Percentiles rank a stretch among this genome's conserved stretches.
phyloP scores from a whole-genome alignment of 1,140 invertebrate genomes.

The Pseudoatta argentina region DNA sequence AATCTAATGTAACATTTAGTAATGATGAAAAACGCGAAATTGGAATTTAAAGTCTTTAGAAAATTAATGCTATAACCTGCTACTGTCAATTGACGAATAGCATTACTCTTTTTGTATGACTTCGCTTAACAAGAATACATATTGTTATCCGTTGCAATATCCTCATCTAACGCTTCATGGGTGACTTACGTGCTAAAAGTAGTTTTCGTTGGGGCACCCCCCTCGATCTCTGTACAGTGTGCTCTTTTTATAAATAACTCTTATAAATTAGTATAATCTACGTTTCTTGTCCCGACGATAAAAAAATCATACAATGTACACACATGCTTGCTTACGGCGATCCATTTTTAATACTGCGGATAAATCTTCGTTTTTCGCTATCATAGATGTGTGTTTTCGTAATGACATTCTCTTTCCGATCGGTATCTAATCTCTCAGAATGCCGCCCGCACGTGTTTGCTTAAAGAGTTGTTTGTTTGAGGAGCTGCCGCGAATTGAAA shows the following conservation, averaged over 20 bases:
- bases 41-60: not conserved
- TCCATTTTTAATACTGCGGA: slow-evolving; percentile 85
- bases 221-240: slow-evolving; percentile 75
- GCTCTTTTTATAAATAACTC: slow-evolving; percentile 81
- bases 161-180: slow-evolving; percentile 51
- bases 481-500: slow-evolving; percentile 64
- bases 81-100: not conserved
- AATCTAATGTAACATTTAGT: not conserved
- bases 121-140: slow-evolving; percentile 46
- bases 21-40: not conserved
- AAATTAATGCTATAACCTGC: not conserved
- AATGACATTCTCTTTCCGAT: slow-evolving; percentile 42
- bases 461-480: slow-evolving; percentile 38
- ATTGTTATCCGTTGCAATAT: slow-evolving; percentile 25
- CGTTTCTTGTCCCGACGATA: slow-evolving; percentile 55
- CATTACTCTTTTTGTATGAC: slow-evolving; percentile 12
- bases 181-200: slow-evolving; percentile 65
- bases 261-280: slow-evolving; percentile 79
- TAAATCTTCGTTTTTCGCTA: slow-evolving; percentile 63
- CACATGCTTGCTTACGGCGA: slow-evolving; percentile 75
- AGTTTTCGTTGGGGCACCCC: slow-evolving; percentile 60
- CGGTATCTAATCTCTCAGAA: slow-evolving; percentile 3
- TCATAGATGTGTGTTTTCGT: slow-evolving; percentile 40
- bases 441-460: not conserved
- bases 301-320: slow-evolving; percentile 76